Percentiles rank a stretch among this genome's conserved stretches.
Conservation (phyloP, 2,888 invertebrate species). For the Yponomeuta sedellus region DNA sequence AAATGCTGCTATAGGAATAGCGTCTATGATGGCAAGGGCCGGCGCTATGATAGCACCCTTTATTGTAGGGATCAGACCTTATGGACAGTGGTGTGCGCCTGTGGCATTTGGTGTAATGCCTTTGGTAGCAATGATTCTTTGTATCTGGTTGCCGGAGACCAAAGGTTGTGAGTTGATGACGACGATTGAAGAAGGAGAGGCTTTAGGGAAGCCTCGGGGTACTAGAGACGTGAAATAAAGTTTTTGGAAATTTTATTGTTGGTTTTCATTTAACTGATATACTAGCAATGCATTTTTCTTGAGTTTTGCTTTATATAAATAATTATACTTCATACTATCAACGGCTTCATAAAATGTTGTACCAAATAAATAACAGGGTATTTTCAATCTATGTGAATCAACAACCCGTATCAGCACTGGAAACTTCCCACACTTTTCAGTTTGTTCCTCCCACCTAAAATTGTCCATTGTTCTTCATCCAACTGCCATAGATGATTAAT, state of each 20-base stretch:
- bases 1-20: slow-evolving; percentile 90
- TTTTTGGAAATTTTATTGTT: neutral
- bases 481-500: neutral
- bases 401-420: neutral
- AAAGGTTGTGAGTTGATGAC: slow-evolving; percentile 84
- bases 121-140: slow-evolving; percentile 73
- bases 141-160: slow-evolving; percentile 85
- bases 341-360: too few relatives aligned
- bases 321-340: too few relatives aligned
- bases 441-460: neutral
- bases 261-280: neutral
- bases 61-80: slow-evolving; percentile 77
- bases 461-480: neutral
- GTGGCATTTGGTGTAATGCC: slow-evolving; percentile 83
- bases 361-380: neutral
- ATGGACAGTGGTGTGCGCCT: slow-evolving; percentile 79
- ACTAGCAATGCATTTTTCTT: neutral
- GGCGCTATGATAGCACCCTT: slow-evolving; percentile 92
- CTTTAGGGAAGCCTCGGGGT: neutral
- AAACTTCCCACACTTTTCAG: slow-evolving; percentile 1
- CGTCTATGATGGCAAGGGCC: slow-evolving; percentile 90
- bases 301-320: neutral
- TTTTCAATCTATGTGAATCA: neutral
- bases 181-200: slow-evolving; percentile 83
- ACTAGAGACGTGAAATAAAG: neutral